Evolutionary conservation across 2,888 invertebrate genomes (phyloP).

Genomic region (Ormyrus thymus): DNA sequence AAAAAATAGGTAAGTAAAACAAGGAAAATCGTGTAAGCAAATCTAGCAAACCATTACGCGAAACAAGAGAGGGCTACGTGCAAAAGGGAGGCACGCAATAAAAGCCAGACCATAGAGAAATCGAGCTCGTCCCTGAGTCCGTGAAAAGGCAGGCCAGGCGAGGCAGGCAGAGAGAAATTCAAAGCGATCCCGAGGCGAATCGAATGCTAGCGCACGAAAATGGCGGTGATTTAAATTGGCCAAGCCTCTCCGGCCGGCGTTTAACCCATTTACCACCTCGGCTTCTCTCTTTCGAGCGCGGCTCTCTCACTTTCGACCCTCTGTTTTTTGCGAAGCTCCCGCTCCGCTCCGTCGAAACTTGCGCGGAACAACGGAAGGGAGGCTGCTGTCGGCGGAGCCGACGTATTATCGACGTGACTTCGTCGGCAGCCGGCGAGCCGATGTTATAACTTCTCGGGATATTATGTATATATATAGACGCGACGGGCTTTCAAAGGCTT

Average conservation of each 20-base stretch:
- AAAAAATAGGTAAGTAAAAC: no score
- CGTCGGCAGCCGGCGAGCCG: no score
- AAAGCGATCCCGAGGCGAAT: conserved; percentile 58
- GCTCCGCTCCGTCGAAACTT: neutral
- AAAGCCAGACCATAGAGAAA: neutral
- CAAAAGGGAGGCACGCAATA: conserved; percentile 1
- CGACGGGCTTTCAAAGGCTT: neutral
- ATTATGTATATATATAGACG: neutral
- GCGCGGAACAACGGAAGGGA: no score
- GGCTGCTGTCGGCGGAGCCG: no score
- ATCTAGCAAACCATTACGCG: conserved; percentile 26
- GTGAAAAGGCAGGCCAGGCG: neutral
- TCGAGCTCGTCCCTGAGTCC: no score
- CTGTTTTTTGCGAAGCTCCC: neutral
- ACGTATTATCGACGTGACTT: no score
- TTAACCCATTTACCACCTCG: conserved; percentile 64
- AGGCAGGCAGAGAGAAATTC: conserved; percentile 50
- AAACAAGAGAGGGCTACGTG: conserved; percentile 22
- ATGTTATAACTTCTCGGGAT: no score
- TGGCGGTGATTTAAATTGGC: conserved; percentile 66
- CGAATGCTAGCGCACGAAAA: conserved; percentile 59
- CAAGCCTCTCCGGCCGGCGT: conserved; percentile 61
- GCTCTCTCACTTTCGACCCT: neutral
- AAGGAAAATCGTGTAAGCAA: neutral
- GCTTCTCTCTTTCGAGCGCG: conserved; percentile 2